Evolutionary conservation across 2,888 invertebrate genomes (phyloP).

Genomic region (Lumbricus terrestris): DNA sequence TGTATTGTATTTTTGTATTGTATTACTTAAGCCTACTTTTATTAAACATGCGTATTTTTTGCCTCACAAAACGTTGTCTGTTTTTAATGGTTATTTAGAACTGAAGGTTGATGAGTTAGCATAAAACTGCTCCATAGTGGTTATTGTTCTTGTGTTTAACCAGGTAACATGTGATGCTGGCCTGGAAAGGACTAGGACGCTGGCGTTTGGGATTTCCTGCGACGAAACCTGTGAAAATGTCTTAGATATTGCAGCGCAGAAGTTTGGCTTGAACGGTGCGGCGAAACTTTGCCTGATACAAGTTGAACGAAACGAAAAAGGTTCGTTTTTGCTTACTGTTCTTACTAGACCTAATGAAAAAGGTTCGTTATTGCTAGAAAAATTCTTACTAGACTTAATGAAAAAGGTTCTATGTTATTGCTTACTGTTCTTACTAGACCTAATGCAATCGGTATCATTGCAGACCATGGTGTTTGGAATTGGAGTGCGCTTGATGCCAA

Average conservation of each 20-base stretch:
- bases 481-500: not conserved
- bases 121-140: not conserved
- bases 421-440: not conserved
- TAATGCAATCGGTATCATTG: too few relatives aligned
- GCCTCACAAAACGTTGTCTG: not conserved
- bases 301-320: not conserved
- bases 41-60: not conserved
- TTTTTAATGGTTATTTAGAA: not conserved
- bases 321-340: not conserved
- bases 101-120: not conserved
- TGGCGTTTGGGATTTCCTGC: slow-evolving; percentile 10
- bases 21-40: not conserved
- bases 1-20: not conserved
- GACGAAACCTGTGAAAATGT: not conserved
- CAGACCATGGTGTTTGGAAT: too few relatives aligned
- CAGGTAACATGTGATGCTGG: slow-evolving; percentile 17
- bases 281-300: not conserved
- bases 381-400: not conserved
- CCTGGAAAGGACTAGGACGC: not conserved
- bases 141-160: not conserved
- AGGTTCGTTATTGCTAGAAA: not conserved
- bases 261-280: not conserved
- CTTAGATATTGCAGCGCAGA: not conserved
- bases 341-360: not conserved
- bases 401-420: not conserved